Evolutionary conservation across 2,113 vertebrate genomes (phyloP).

Genomic region (Ctenomys sociabilis): DNA sequence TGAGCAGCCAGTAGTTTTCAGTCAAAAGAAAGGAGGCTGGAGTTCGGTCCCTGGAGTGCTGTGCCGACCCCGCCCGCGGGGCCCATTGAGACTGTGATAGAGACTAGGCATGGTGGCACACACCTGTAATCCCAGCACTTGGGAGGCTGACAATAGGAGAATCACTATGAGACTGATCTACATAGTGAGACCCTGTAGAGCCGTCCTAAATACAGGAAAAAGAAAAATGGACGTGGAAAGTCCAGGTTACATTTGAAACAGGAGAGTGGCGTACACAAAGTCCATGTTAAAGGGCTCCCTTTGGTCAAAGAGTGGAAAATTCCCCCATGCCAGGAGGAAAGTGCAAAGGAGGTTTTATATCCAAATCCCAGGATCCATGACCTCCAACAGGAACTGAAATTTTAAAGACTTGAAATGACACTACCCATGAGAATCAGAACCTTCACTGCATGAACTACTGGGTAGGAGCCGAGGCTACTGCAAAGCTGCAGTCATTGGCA

Average conservation of each 20-base stretch:
- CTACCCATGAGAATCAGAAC: not conserved
- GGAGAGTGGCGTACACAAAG: no score
- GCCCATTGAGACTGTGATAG: no score
- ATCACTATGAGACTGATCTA: no score
- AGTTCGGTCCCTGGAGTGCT: no score
- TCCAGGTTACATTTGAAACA: not conserved
- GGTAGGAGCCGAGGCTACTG: not conserved
- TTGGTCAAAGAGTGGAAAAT: not conserved
- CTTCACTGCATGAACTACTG: not conserved
- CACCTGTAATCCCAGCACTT: no score
- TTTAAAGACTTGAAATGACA: not conserved
- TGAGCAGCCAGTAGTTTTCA: no score
- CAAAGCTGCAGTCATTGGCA: not conserved
- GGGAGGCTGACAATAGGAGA: no score
- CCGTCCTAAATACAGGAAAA: no score
- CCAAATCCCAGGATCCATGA: not conserved
- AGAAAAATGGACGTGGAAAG: not conserved
- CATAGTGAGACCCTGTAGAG: no score
- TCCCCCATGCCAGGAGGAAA: not conserved
- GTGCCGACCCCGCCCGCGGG: no score
- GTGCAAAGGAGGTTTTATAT: not conserved
- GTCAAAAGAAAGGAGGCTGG: no score
- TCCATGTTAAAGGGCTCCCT: not conserved
- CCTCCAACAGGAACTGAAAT: not conserved
- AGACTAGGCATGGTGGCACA: no score